Conservation (phyloP, 1,140 invertebrate genomes). For the Aphis craccivora region DNA sequence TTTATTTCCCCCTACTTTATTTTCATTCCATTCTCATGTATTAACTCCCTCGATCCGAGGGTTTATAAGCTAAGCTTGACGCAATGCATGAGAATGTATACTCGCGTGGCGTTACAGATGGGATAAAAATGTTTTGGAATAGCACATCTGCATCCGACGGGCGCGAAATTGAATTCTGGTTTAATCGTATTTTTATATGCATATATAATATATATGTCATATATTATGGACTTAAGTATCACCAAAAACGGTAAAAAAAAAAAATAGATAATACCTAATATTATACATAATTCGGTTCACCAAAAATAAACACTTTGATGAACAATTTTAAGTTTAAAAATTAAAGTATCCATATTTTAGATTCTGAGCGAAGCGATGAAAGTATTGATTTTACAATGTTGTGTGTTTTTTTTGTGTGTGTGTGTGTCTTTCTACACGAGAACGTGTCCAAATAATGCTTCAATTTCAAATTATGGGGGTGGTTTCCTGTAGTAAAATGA, state of each 20-base stretch:
- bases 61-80: slow-evolving; percentile 26
- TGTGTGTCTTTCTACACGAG: no score
- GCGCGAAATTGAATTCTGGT: slow-evolving; percentile 45
- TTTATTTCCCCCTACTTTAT: not conserved
- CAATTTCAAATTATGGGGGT: no score
- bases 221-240: slow-evolving; percentile 19
- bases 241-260: not conserved
- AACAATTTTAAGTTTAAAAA: not conserved
- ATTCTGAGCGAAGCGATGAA: no score
- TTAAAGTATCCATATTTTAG: not conserved
- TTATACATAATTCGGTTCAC: not conserved
- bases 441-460: no score
- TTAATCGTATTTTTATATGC: slow-evolving; percentile 33
- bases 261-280: not conserved
- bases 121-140: not conserved
- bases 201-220: not conserved
- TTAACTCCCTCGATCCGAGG: not conserved
- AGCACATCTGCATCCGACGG: slow-evolving; percentile 41
- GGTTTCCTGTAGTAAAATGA: no score
- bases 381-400: no score
- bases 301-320: not conserved
- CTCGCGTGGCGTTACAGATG: not conserved
- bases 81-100: not conserved
- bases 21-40: not conserved
- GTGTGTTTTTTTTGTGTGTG: no score